These are phyloP conservation scores for Drosophila falleni DNA, from an alignment of 2,888 invertebrate genomes.

Conservation along the genomic window DNA sequence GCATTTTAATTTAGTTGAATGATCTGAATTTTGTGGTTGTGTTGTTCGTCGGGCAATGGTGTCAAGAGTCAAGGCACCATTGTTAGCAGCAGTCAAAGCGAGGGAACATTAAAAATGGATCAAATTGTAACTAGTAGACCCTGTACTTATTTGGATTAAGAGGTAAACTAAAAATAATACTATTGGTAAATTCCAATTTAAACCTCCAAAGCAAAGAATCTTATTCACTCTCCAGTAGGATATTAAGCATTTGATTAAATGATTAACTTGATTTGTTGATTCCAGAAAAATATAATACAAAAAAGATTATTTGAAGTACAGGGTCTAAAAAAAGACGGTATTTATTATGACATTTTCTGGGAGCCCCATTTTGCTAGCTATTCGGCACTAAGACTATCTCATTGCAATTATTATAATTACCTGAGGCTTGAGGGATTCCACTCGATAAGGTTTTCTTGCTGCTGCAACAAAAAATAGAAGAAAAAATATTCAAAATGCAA, in stretches of 20 bases:
- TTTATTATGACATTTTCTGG: constrained; percentile 3
- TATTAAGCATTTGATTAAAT: too few species aligned
- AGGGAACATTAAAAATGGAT: constrained; percentile 13
- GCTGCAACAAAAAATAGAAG: constrained; percentile 9
- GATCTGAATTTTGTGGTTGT: constrained; percentile 71
- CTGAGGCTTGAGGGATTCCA: constrained; percentile 29
- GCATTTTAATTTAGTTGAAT: constrained; percentile 73
- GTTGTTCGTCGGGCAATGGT: constrained; percentile 49
- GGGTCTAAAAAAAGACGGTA: constrained; percentile 11
- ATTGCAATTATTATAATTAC: constrained; percentile 41
- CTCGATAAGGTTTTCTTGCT: constrained; percentile 32
- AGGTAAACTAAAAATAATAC: too few species aligned
- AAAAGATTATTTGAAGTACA: not conserved
- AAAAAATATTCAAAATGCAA: constrained; percentile 58
- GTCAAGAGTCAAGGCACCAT: constrained; percentile 72
- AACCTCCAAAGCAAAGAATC: too few species aligned
- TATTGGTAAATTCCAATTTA: too few species aligned
- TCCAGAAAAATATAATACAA: too few species aligned
- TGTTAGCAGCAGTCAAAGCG: constrained; percentile 50
- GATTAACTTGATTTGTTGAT: too few species aligned
- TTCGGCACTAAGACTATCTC: not conserved
- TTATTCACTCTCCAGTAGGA: too few species aligned
- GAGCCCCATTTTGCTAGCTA: not conserved
- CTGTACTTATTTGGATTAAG: not conserved
- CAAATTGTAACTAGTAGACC: not conserved